Evolutionary conservation across 2,113 vertebrate species (phyloP).

Genomic region (Perca schrenkii): DNA sequence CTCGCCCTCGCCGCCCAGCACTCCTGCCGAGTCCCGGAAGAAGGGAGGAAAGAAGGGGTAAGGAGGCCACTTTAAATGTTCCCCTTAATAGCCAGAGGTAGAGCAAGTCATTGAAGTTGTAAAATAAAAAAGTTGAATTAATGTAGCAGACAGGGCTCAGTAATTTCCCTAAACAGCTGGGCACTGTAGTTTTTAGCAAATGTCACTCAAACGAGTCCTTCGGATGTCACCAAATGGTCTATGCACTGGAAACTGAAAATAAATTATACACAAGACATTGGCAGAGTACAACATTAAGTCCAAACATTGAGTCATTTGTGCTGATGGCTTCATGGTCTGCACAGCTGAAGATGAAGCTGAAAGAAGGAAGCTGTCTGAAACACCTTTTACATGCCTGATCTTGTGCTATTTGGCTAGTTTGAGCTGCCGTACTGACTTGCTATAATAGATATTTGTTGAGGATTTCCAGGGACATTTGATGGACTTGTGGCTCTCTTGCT

Average conservation of each 20-base stretch:
- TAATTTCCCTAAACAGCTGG: neutral
- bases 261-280: neutral
- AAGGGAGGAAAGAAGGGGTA: slow-evolving; percentile 97
- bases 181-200: neutral
- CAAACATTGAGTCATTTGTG: neutral
- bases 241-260: neutral
- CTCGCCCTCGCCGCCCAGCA: slow-evolving; percentile 94
- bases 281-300: neutral
- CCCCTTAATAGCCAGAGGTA: neutral
- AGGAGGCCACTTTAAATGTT: slow-evolving; percentile 32
- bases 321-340: neutral
- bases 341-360: neutral
- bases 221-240: neutral
- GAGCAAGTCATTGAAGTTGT: neutral
- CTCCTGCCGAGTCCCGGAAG: slow-evolving; percentile 92
- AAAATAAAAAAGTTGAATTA: neutral
- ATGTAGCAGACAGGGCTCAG: neutral
- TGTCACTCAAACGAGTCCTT: neutral
- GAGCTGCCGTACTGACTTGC: neutral
- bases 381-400: neutral
- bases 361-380: neutral
- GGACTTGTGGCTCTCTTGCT: neutral
- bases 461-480: neutral
- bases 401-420: neutral
- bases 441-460: neutral